phyloP scores from a whole-genome alignment of 64 coral and sea anemone genomes.

The Trachythela sp. region DNA sequence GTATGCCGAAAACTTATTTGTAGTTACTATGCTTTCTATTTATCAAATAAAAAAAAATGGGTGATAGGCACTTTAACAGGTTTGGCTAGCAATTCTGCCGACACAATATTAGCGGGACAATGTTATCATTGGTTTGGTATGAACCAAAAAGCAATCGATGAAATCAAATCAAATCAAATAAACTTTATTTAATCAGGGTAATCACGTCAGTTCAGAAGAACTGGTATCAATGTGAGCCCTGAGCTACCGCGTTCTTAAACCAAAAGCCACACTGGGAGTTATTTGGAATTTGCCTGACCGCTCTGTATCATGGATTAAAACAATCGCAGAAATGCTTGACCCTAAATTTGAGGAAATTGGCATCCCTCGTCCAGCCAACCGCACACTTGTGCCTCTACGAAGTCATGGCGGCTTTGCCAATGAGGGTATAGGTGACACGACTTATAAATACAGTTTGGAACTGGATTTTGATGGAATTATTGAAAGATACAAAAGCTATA shows the following conservation, averaged over 20 bases:
- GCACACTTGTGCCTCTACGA: too few relatives aligned
- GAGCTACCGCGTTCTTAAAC: conserved; percentile 65
- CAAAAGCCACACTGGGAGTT: conserved; percentile 63
- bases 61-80: too few relatives aligned
- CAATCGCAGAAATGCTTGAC: conserved; percentile 54
- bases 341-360: background rate
- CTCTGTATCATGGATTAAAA: conserved; percentile 54
- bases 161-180: too few relatives aligned
- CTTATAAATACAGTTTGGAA: background rate
- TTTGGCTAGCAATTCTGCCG: conserved; percentile 45
- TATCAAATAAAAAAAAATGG: too few relatives aligned
- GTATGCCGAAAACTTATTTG: too few relatives aligned
- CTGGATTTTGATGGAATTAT: background rate
- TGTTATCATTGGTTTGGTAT: conserved; percentile 76
- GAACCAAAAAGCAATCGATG: conserved; percentile 47
- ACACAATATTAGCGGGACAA: conserved; percentile 67
- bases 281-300: conserved; percentile 71
- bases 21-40: too few relatives aligned
- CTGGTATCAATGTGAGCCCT: too few relatives aligned
- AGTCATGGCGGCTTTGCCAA: background rate
- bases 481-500: background rate
- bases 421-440: background rate
- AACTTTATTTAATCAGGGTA: too few relatives aligned
- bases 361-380: background rate
- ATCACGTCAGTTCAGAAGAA: too few relatives aligned